Base-by-base conservation (phyloP, 2,888 invertebrate genomes). In the Megaustenia siamemsis region DNA sequence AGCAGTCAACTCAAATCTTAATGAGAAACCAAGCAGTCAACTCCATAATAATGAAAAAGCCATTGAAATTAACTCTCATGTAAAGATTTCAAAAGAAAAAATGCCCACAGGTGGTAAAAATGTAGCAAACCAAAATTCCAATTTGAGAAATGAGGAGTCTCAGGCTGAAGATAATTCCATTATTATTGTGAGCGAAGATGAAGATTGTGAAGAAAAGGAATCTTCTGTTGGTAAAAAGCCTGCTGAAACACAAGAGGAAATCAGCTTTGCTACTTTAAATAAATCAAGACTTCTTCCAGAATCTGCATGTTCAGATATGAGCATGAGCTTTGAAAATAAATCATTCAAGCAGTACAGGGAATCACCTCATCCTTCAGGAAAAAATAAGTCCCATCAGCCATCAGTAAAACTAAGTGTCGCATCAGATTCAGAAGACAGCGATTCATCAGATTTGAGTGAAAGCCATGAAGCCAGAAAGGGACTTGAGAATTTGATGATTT, bases 331-430 rank as follows among this genome's bases (percentile, higher is more conserved):
- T 77, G 83, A 32, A 60, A 12, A 79, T 45, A 69, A 78, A 69
- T 84, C 83, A 40, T 84, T 84, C 32, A 49, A 71, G n/a, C 69
- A 79, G 28, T 84, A 84, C 60, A 84, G 83, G 35, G 83, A 84
- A 24, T 83, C 83, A 21, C 77, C 82, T n/a, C 73, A n/a, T 0
- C 49, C 38, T 28, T 1, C 60, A 60, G 38, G 21, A 63, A 66
- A 73, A n/a, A 63, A 24, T 24, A 84, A 69, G 35, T 18, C 71
- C 35, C n/a, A 5, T 35, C 77, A 68, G 53, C 21, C 66, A 76
- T 40, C 60, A 40, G 1, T 10, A 15, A 56, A 60, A 73, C 24
- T 40, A 76, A 8, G 3, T 32, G 12, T 76, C 15, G 12, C 18
- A 21, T 56, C 49, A 53, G 68, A 76, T 53, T 76, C 53, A 15